Evolutionary conservation across 2,113 vertebrate genomes (phyloP).

Genomic region (Pseudorectes ferrugineus): DNA sequence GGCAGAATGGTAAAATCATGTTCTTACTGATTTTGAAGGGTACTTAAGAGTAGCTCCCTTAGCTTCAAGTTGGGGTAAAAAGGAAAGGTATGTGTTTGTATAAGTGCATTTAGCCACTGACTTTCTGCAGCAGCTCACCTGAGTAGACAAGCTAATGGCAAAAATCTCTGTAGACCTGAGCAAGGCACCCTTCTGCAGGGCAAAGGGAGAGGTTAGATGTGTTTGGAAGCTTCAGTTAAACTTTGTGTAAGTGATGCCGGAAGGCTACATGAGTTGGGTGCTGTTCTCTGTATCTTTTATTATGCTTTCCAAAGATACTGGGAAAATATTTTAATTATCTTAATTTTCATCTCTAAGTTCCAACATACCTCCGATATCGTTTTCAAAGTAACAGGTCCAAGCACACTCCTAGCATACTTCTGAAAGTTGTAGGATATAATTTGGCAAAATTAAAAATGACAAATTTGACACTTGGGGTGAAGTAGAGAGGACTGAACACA

Average conservation of each 20-base stretch:
- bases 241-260: background rate
- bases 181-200: background rate
- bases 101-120: background rate
- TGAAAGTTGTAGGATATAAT: background rate
- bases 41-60: background rate
- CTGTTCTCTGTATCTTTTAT: background rate
- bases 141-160: background rate
- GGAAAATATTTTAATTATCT: background rate
- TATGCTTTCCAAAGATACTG: background rate
- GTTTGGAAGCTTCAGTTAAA: background rate
- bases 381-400: background rate
- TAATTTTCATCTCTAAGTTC: background rate
- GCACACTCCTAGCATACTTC: background rate
- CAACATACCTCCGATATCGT: background rate
- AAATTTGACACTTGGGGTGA: background rate
- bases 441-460: background rate
- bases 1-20: constrained; percentile 15
- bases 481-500: background rate
- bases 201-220: background rate
- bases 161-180: background rate
- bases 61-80: background rate
- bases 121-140: background rate
- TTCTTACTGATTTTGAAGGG: constrained; percentile 1
- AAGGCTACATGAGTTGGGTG: background rate
- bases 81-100: background rate